These are phyloP conservation scores for Podiceps cristatus DNA, from an alignment of 2,113 vertebrate species.

Conservation along the genomic window DNA sequence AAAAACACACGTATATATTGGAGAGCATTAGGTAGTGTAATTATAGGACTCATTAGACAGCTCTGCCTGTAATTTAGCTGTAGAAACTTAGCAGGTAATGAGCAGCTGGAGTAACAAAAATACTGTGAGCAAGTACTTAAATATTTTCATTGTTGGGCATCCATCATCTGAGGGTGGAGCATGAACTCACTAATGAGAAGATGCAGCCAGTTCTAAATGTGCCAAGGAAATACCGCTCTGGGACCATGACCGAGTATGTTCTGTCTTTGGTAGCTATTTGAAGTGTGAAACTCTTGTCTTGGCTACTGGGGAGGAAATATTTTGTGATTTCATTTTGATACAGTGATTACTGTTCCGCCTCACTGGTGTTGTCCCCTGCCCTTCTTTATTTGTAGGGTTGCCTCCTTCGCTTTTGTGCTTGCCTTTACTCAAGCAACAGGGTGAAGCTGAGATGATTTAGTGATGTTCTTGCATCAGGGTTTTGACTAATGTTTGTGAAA, in stretches of 20 bases:
- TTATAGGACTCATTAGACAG: background rate
- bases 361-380: background rate
- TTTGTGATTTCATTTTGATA: background rate
- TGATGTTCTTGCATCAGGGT: background rate
- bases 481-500: background rate
- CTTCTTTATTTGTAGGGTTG: background rate
- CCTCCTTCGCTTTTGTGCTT: background rate
- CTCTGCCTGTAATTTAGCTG: background rate
- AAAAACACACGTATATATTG: background rate
- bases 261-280: background rate
- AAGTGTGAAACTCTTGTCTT: background rate
- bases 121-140: background rate
- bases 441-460: background rate
- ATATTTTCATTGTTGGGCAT: background rate
- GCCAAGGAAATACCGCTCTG: background rate
- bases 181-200: background rate
- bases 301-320: background rate
- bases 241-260: background rate
- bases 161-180: background rate
- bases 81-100: background rate
- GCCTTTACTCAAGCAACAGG: background rate
- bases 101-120: background rate
- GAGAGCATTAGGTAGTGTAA: background rate
- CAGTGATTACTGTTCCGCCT: background rate
- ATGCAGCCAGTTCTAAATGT: background rate